These are phyloP conservation scores for Salpingus planirostris DNA, from an alignment of 2,888 invertebrate genomes.

Conservation along the genomic window DNA sequence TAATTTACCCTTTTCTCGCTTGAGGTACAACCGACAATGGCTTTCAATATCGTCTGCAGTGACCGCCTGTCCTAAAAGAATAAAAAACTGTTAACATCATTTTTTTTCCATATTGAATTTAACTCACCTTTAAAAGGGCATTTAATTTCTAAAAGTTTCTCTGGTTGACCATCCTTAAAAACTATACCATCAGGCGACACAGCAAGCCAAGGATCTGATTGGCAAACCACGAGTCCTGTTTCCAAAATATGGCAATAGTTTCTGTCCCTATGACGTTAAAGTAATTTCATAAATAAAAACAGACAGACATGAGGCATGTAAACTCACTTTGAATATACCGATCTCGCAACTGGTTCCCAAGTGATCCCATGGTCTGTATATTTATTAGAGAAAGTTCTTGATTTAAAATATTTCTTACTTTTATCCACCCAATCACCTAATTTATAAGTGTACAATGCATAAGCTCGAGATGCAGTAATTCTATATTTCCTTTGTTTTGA, in stretches of 20 bases:
- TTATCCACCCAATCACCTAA: not conserved
- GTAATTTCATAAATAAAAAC: not conserved
- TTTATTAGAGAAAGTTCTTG: not conserved
- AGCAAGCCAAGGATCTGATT: not conserved
- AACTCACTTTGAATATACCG: not conserved
- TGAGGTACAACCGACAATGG: not conserved
- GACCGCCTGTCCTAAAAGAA: not conserved
- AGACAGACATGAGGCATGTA: no score
- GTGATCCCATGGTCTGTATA: not conserved
- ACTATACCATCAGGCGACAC: conserved; percentile 1
- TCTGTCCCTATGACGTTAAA: no score
- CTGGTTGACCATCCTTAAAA: not conserved
- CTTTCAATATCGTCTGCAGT: not conserved
- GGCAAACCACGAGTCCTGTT: conserved; percentile 1
- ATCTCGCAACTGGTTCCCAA: conserved; percentile 1
- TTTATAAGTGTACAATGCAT: not conserved
- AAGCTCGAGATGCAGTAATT: not conserved
- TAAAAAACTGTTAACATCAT: no score
- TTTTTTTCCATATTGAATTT: not conserved
- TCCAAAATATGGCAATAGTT: not conserved
- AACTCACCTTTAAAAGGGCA: conserved; percentile 1
- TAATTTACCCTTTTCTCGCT: not conserved
- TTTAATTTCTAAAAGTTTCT: conserved; percentile 1
- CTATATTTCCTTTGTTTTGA: not conserved
- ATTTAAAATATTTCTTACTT: conserved; percentile 2